Conservation (phyloP, 2,797 vertebrate species). For the Tauraco hartlaubi region DNA sequence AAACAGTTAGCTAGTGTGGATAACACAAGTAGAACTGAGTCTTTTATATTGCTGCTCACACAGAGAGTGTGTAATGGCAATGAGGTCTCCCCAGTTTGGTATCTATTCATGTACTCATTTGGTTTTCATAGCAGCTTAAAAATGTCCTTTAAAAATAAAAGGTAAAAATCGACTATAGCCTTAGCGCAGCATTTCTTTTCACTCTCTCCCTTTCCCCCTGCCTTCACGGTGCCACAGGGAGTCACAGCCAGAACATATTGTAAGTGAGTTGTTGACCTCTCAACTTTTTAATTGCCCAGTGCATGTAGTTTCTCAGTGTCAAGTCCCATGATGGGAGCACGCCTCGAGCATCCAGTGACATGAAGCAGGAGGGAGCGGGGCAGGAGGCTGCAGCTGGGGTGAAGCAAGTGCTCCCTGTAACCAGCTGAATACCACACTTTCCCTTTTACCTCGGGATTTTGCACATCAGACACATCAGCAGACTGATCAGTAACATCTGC, state of each 20-base stretch:
- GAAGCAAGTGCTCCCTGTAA: background rate
- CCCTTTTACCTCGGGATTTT: background rate
- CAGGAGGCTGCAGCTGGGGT: background rate
- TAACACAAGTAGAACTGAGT: background rate
- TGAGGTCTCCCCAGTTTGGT: background rate
- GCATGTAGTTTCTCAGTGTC: background rate
- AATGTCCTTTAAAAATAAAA: background rate
- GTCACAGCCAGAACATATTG: background rate
- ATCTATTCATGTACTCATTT: background rate
- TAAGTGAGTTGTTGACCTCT: background rate
- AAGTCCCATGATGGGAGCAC: background rate
- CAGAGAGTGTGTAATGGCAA: background rate
- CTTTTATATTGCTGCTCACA: background rate
- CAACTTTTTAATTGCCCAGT: background rate
- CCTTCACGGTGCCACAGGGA: background rate
- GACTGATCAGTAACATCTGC: background rate
- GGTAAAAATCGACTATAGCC: background rate
- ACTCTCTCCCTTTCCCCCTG: background rate
- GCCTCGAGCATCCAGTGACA: rapidly evolving
- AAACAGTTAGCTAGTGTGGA: background rate
- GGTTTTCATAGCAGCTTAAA: background rate
- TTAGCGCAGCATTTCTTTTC: background rate
- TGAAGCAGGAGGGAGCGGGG: background rate
- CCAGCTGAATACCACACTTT: background rate
- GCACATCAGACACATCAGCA: background rate